Conservation (phyloP, 2,888 invertebrate species). For the Drosophila pseudotalamancana region DNA sequence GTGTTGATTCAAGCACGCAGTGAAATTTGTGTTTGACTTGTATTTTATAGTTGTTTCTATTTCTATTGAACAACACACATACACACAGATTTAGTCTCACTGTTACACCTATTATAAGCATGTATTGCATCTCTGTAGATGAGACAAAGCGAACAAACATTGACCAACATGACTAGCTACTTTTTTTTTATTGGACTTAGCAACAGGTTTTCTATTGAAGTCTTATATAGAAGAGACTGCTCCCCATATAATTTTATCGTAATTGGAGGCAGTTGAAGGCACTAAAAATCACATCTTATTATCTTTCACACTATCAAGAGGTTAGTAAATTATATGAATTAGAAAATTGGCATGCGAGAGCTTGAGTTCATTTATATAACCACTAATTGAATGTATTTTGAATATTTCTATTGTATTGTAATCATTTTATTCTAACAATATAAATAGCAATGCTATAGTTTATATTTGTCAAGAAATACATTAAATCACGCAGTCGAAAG, state of each 20-base stretch:
- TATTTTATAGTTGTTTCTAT: slow-evolving; percentile 20
- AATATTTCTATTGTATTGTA: too few relatives aligned
- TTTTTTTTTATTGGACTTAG: neutral
- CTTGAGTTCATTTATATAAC: too few relatives aligned
- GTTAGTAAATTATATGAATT: too few relatives aligned
- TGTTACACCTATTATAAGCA: neutral
- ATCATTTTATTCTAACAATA: too few relatives aligned
- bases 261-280: neutral
- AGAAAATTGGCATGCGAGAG: too few relatives aligned
- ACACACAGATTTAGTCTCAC: neutral
- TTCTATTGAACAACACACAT: slow-evolving; percentile 31
- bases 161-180: slow-evolving; percentile 2
- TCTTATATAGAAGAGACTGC: neutral
- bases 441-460: too few relatives aligned
- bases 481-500: too few relatives aligned
- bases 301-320: neutral
- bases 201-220: neutral
- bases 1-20: slow-evolving; percentile 61
- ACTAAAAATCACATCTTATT: neutral
- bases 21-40: slow-evolving; percentile 37
- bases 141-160: slow-evolving; percentile 2
- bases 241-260: neutral
- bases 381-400: too few relatives aligned
- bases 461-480: too few relatives aligned
- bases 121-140: neutral